These are phyloP conservation scores for Drosophila virilis DNA, from an alignment of 1,140 invertebrate species.

Conservation along the genomic window DNA sequence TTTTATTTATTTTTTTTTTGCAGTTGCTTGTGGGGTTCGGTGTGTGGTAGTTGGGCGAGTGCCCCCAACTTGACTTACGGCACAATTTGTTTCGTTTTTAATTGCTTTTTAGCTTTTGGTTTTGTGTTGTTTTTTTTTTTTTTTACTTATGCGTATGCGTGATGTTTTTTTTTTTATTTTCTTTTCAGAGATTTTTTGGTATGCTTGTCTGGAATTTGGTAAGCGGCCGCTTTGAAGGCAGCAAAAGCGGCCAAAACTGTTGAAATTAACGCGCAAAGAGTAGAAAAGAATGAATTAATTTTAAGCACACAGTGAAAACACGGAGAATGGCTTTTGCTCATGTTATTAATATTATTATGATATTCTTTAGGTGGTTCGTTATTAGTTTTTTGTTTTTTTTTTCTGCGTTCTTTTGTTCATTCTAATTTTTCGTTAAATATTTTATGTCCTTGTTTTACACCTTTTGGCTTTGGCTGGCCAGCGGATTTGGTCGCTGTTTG, in stretches of 20 bases:
- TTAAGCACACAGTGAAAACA: constrained; percentile 7
- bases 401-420: constrained; percentile 19
- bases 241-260: constrained; percentile 28
- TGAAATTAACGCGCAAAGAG: constrained; percentile 32
- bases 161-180: constrained; percentile 19
- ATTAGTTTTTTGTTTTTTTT: constrained; percentile 16
- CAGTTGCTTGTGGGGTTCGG: constrained; percentile 9
- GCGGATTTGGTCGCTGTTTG: constrained; percentile 41
- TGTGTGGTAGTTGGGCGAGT: constrained; percentile 45
- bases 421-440: constrained; percentile 30
- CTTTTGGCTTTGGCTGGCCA: constrained; percentile 46
- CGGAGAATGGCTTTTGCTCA: constrained; percentile 1
- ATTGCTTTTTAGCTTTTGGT: constrained; percentile 72
- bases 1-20: not conserved
- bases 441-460: constrained; percentile 51
- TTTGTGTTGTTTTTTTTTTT: constrained; percentile 21
- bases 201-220: constrained; percentile 30
- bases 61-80: constrained; percentile 77
- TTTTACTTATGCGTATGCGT: constrained; percentile 11
- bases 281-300: constrained; percentile 43
- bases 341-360: constrained; percentile 20
- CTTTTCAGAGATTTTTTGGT: constrained; percentile 16
- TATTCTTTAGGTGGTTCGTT: constrained; percentile 6
- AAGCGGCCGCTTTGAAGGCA: constrained; percentile 16
- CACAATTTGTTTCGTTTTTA: constrained; percentile 75